These are phyloP conservation scores for Crotalus horridus DNA, from an alignment of 2,113 vertebrate species.

Conservation along the genomic window DNA sequence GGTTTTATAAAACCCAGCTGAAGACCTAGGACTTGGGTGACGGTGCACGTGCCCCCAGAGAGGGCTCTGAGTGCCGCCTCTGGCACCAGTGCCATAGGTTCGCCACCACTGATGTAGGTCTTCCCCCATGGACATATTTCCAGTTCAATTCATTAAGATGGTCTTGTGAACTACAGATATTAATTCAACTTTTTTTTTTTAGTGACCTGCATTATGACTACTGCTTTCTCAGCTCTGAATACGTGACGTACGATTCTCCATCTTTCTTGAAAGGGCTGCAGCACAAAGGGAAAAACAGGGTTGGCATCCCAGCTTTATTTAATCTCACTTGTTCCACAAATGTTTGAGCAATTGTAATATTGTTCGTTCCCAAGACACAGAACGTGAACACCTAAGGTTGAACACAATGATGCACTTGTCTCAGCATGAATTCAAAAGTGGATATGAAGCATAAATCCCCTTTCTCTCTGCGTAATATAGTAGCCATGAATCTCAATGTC, in stretches of 20 bases:
- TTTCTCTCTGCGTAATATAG: slow-evolving; percentile 66
- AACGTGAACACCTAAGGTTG: slow-evolving; percentile 63
- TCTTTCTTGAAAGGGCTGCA: slow-evolving; percentile 42
- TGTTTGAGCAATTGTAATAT: slow-evolving; percentile 56
- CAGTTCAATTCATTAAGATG: not conserved
- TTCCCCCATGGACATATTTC: not conserved
- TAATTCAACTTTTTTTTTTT: not conserved
- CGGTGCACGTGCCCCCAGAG: too few relatives aligned
- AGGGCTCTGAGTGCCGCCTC: too few relatives aligned
- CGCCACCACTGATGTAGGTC: too few relatives aligned
- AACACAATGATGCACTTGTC: slow-evolving; percentile 70
- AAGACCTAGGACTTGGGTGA: too few relatives aligned
- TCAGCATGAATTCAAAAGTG: slow-evolving; percentile 69
- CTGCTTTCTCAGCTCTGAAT: slow-evolving; percentile 28
- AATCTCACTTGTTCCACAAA: slow-evolving; percentile 53
- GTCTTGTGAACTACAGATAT: not conserved
- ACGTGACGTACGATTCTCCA: slow-evolving; percentile 25
- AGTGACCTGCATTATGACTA: not conserved
- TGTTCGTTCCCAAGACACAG: slow-evolving; percentile 59
- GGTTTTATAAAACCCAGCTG: too few relatives aligned
- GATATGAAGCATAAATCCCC: slow-evolving; percentile 73
- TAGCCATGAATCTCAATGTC: slow-evolving; percentile 73
- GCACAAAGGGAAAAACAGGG: slow-evolving; percentile 8
- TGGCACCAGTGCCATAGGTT: too few relatives aligned
- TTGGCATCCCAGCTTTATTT: slow-evolving; percentile 49